Conservation (phyloP, 1,140 invertebrate species). For the Bombus terrestris region DNA sequence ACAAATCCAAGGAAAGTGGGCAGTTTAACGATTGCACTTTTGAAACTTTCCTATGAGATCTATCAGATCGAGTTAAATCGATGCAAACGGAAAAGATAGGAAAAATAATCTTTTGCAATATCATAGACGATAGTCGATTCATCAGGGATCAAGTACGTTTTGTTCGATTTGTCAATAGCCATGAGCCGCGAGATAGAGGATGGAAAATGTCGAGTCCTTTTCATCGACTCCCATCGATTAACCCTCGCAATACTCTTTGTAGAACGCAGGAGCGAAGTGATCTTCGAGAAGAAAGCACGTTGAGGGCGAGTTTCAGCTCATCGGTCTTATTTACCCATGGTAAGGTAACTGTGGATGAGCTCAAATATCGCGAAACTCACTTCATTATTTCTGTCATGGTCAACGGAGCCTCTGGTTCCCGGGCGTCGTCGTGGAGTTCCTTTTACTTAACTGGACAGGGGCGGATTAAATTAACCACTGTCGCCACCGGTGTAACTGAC, state of each 20-base stretch:
- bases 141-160: neutral
- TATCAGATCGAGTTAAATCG: too few species aligned
- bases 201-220: neutral
- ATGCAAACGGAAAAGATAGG: neutral
- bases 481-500: neutral
- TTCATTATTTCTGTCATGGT: slow-evolving; percentile 13
- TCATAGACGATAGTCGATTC: neutral
- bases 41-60: neutral
- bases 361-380: neutral
- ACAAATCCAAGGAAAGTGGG: too few species aligned
- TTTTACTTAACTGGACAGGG: neutral
- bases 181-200: neutral
- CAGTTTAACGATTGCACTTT: neutral
- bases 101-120: neutral
- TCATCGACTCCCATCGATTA: neutral
- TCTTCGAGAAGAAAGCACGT: neutral
- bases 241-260: neutral
- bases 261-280: too few species aligned
- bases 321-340: neutral
- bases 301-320: neutral
- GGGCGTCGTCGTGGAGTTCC: neutral
- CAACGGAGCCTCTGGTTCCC: neutral
- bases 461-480: neutral
- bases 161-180: neutral
- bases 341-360: too few species aligned